A percentile compares a stretch with the other conserved stretches of the same genome.
Conservation (phyloP, 1,140 invertebrate genomes). For the Oryctes rhinoceros region DNA sequence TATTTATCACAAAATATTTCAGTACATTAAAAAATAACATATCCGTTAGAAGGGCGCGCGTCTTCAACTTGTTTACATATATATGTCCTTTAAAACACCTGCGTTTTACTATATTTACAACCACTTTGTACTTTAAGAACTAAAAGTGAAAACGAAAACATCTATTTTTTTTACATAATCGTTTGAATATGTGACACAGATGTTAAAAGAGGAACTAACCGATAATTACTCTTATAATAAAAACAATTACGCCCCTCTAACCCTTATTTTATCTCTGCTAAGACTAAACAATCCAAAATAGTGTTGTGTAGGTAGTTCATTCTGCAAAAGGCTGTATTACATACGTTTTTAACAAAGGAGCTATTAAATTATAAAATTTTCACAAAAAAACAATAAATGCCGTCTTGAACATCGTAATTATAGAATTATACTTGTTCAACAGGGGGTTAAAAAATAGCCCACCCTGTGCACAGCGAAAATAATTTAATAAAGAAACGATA, state of each 20-base stretch:
- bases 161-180: not conserved
- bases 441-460: no score
- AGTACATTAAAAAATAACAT: conserved; percentile 55
- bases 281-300: conserved; percentile 27
- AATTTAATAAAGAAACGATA: no score
- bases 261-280: not conserved
- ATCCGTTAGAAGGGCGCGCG: not conserved
- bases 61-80: not conserved
- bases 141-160: not conserved
- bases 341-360: no score
- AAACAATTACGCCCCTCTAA: not conserved
- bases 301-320: not conserved
- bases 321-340: not conserved
- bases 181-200: not conserved
- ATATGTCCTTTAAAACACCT: not conserved
- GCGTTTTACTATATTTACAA: not conserved
- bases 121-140: not conserved
- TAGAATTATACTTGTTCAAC: no score
- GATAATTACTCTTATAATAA: not conserved
- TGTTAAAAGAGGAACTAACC: not conserved
- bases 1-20: conserved; percentile 60
- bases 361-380: no score
- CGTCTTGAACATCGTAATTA: no score
- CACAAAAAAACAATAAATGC: no score
- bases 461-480: no score